Evolutionary conservation across 2,113 vertebrate species (phyloP), one percentile per base, ranked within the genome.

Genomic region (Abramis brama): DNA sequence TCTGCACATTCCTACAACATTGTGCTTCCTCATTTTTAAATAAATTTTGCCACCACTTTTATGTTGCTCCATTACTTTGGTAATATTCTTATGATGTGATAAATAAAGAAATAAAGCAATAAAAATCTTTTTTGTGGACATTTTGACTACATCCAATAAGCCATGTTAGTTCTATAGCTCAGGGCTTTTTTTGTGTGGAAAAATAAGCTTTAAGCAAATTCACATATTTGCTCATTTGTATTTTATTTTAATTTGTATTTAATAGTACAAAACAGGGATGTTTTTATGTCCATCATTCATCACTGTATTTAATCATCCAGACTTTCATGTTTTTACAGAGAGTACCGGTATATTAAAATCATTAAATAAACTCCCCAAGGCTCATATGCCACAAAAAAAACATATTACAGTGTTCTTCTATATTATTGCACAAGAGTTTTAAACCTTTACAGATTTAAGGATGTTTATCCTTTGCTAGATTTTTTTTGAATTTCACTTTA

Each of bases 11-110:
- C 19, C 19, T 21, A 59, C 71, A 23, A 27, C 23, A 15, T 17
- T 43, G 11, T 2, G 6, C 27, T 78, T 27, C 19, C 47, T 25
- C 57, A 7, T 27, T 55, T 30, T 73, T 47, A 70, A n/a, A 47
- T 33, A 12, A n/a, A 9, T 55, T 55, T 3, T 79, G 45, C 62
- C 45, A 39, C 47, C 33, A 68, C 21, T 83, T 74, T 84, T 77
- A 71, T 88, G 43, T 57, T 76, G 43, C 25, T 85, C 81, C 82
- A 75, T 90, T 85, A 27, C 68, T 74, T 66, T 39, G 19, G 25
- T 85, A 30, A 79, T 52, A 79, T 77, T 83, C 82, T 79, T 78
- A 88, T 90, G 71, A 25, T 6, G 23, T 39, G 62, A 84, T 68
- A 21, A 36, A 36, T 78, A 62, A 86, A 84, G 85, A 85, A 70